These are phyloP conservation scores for Lepeophtheirus nordmannii DNA, from an alignment of 2,888 invertebrate genomes.

Conservation along the genomic window DNA sequence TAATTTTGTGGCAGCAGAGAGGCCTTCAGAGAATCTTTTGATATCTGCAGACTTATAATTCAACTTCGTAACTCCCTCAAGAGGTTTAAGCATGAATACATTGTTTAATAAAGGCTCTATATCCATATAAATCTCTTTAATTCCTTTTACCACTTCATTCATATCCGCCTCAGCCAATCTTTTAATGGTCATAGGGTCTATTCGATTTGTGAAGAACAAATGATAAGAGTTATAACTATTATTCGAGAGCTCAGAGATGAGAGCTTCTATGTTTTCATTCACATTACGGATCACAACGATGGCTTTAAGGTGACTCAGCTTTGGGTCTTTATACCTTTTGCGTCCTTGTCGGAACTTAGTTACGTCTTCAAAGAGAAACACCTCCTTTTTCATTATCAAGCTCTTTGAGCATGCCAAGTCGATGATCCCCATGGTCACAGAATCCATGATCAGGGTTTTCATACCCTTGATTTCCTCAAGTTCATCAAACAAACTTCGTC, in stretches of 20 bases:
- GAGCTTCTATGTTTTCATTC: not conserved
- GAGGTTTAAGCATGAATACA: conserved; percentile 48
- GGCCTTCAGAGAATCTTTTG: not conserved
- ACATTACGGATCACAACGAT: not conserved
- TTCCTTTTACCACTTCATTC: conserved; percentile 88
- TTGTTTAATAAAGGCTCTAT: conserved; percentile 83
- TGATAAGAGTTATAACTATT: conserved; percentile 15
- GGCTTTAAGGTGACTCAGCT: not conserved
- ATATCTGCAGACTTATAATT: not conserved
- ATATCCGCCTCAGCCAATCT: conserved; percentile 91
- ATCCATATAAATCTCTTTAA: conserved; percentile 92
- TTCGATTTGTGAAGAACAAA: conserved; percentile 88
- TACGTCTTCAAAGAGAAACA: not conserved
- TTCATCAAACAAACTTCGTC: not conserved
- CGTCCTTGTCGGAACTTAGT: not conserved
- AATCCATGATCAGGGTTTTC: conserved; percentile 4
- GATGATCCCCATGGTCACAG: not conserved
- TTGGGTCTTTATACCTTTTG: not conserved
- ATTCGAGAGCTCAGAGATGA: not conserved
- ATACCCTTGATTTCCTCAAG: not conserved
- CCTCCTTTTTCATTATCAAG: not conserved
- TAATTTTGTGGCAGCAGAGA: not conserved
- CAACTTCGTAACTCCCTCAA: not conserved
- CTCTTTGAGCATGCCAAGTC: not conserved
- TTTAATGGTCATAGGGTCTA: conserved; percentile 92